Percentiles rank a stretch among this genome's conserved stretches.
These are phyloP conservation scores for Myopa testacea DNA, from an alignment of 2,888 invertebrate species.

Conservation along the genomic window DNA sequence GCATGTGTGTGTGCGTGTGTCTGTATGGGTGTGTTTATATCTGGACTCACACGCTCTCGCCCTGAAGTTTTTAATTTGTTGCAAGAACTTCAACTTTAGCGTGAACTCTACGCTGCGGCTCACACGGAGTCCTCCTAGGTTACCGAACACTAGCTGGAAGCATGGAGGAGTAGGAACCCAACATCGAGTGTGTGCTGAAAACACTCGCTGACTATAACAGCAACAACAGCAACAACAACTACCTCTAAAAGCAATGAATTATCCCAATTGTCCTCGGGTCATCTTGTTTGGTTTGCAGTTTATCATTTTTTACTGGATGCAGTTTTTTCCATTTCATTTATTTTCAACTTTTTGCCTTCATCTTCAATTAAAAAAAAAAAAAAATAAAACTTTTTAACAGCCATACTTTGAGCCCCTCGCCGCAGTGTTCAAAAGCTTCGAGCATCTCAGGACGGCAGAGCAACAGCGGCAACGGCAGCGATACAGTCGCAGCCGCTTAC, in stretches of 20 bases:
- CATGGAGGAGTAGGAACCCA: too few species aligned
- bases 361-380: background rate
- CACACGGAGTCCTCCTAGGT: too few species aligned
- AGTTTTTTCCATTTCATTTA: background rate
- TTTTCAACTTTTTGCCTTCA: background rate
- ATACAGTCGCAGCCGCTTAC: constrained; percentile 13
- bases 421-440: background rate
- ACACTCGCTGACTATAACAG: constrained; percentile 21
- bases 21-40: background rate
- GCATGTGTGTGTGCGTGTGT: background rate
- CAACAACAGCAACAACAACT: constrained; percentile 39
- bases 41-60: too few species aligned
- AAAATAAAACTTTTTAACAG: background rate
- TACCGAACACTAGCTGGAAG: too few species aligned
- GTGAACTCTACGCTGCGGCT: too few species aligned
- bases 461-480: background rate
- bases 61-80: too few species aligned
- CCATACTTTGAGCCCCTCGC: background rate
- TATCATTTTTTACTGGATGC: constrained; percentile 51
- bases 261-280: constrained; percentile 68
- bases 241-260: constrained; percentile 61
- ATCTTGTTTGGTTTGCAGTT: constrained; percentile 65
- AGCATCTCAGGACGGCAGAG: background rate
- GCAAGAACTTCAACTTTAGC: too few species aligned
- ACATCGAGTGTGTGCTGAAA: too few species aligned